These are phyloP conservation scores for Drosophila gunungcola DNA, from an alignment of 1,140 invertebrate genomes.

Conservation along the genomic window DNA sequence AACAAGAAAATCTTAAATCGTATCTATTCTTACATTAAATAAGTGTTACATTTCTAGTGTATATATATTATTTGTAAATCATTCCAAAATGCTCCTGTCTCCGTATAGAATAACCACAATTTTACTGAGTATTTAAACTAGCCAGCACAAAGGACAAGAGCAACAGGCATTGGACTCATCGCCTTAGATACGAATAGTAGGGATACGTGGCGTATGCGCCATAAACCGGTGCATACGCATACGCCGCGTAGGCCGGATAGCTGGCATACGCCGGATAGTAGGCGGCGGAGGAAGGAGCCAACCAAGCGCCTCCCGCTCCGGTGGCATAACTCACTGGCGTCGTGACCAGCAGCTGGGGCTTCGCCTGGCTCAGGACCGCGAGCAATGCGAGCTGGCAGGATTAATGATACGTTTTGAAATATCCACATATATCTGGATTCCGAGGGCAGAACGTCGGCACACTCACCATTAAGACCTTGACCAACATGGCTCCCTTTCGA, in stretches of 20 bases:
- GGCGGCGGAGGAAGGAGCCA: slow-evolving; percentile 21
- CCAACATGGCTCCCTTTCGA: slow-evolving; percentile 48
- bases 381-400: slow-evolving; percentile 56
- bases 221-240: slow-evolving; percentile 70
- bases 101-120: not conserved
- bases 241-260: slow-evolving; percentile 73
- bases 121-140: slow-evolving; percentile 25
- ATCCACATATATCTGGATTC: slow-evolving; percentile 9
- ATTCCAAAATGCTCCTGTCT: not conserved
- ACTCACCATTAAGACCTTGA: slow-evolving; percentile 72
- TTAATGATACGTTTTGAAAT: slow-evolving; percentile 37
- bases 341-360: slow-evolving; percentile 64
- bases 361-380: slow-evolving; percentile 46
- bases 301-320: slow-evolving; percentile 42
- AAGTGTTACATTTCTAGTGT: too few relatives aligned
- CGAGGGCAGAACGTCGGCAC: not conserved
- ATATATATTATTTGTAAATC: not conserved
- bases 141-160: not conserved
- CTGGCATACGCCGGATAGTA: slow-evolving; percentile 57
- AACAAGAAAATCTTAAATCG: too few relatives aligned
- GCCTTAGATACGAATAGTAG: slow-evolving; percentile 68
- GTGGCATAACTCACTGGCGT: slow-evolving; percentile 67
- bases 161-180: slow-evolving; percentile 46
- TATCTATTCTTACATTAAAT: too few relatives aligned
- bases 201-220: slow-evolving; percentile 74